A percentile compares a stretch with the other conserved stretches of the same genome.
Evolutionary conservation across 1,140 invertebrate species (phyloP).

Genomic region (Cotesia vestalis): DNA sequence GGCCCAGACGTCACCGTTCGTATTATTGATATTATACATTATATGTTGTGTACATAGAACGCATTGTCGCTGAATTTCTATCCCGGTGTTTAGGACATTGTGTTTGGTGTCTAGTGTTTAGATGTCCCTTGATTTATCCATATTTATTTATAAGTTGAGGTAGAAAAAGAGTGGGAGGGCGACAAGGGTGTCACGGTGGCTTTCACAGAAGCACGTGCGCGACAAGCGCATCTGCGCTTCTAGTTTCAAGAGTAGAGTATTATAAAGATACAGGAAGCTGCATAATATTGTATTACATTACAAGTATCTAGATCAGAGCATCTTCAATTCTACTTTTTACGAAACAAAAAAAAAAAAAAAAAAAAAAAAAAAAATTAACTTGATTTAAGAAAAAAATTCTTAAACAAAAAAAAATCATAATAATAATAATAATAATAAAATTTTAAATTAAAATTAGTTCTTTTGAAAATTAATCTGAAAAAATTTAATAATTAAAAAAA

Average conservation of each 20-base stretch:
- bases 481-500: too few relatives aligned
- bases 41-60: neutral
- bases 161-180: neutral
- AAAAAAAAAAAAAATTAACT: too few relatives aligned
- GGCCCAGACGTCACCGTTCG: conserved; percentile 11
- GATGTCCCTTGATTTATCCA: conserved; percentile 1
- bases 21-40: neutral
- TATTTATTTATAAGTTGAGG: too few relatives aligned
- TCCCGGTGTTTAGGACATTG: conserved; percentile 7
- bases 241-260: too few relatives aligned
- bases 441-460: too few relatives aligned
- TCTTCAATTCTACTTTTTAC: too few relatives aligned
- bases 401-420: too few relatives aligned
- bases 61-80: conserved; percentile 26
- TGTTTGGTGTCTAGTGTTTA: neutral
- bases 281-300: conserved; percentile 5
- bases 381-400: too few relatives aligned
- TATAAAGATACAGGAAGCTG: conserved; percentile 22
- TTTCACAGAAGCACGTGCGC: conserved; percentile 26
- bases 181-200: conserved; percentile 18
- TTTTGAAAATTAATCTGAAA: too few relatives aligned
- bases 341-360: too few relatives aligned
- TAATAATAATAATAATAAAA: too few relatives aligned
- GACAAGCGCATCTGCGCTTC: conserved; percentile 24
- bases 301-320: too few relatives aligned